Percentiles rank a stretch among this genome's conserved stretches.
Evolutionary conservation across 2,113 vertebrate genomes (phyloP).

Genomic region (Neolamprologus tretocephalus): DNA sequence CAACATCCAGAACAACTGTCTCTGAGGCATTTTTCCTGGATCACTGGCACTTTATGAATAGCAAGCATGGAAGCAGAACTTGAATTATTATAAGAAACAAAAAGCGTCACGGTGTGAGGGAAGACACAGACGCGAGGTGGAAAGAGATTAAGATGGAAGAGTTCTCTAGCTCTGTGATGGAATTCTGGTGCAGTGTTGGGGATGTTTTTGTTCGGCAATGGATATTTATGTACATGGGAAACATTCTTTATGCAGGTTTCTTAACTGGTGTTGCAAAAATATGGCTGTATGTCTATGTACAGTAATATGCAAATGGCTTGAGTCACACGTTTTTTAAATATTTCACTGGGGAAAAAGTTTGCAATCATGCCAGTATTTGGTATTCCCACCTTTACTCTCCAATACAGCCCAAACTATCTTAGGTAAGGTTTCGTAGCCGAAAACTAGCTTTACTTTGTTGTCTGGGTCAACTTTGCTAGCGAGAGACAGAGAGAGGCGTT

Average conservation of each 20-base stretch:
- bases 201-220: background rate
- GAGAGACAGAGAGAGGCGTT: too few species aligned
- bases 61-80: background rate
- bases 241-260: background rate
- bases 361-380: background rate
- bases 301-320: background rate
- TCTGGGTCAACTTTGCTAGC: too few species aligned
- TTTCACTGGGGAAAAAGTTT: background rate
- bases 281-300: background rate
- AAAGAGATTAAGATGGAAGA: background rate
- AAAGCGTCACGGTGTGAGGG: background rate
- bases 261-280: background rate
- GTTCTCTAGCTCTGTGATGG: background rate
- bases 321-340: background rate
- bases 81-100: background rate
- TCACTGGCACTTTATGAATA: conserved; percentile 16
- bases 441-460: too few species aligned
- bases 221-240: background rate
- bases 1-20: conserved; percentile 10
- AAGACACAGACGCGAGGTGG: background rate
- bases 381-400: background rate
- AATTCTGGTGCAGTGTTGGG: background rate
- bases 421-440: background rate
- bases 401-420: background rate
- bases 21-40: conserved; percentile 14